These are phyloP conservation scores for Oreochromis spilurus DNA, from an alignment of 2,113 vertebrate genomes.

Conservation along the genomic window DNA sequence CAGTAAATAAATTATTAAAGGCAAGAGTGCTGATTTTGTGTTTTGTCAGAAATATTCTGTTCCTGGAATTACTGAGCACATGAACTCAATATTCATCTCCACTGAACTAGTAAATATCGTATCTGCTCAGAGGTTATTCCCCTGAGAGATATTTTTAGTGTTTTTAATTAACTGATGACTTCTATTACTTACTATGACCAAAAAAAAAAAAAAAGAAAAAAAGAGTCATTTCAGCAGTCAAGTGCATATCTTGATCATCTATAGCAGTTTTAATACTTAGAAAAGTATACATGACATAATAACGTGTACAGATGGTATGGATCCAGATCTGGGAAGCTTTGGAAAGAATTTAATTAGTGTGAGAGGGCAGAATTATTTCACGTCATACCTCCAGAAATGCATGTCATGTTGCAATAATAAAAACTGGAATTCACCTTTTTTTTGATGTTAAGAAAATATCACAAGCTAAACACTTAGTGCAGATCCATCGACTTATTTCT, in stretches of 20 bases:
- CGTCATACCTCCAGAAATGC: neutral
- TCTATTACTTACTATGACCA: neutral
- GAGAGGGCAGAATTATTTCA: neutral
- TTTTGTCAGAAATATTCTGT: neutral
- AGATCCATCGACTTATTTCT: rapidly evolving
- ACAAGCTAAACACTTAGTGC: neutral
- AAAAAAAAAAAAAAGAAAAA: neutral
- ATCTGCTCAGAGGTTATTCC: neutral
- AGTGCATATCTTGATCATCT: neutral
- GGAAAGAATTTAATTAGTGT: neutral
- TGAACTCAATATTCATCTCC: neutral
- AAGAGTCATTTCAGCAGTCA: neutral
- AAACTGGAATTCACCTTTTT: neutral
- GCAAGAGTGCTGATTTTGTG: neutral
- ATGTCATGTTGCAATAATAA: neutral
- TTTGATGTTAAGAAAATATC: neutral
- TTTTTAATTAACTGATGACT: neutral
- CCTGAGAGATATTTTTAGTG: neutral
- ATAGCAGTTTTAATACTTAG: neutral
- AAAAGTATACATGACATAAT: neutral
- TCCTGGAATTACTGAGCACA: neutral
- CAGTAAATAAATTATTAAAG: neutral
- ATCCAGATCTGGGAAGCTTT: neutral
- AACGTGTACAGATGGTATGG: neutral
- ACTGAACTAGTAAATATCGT: neutral